Conservation (phyloP, 1,140 invertebrate species). For the Orussus abietinus region DNA sequence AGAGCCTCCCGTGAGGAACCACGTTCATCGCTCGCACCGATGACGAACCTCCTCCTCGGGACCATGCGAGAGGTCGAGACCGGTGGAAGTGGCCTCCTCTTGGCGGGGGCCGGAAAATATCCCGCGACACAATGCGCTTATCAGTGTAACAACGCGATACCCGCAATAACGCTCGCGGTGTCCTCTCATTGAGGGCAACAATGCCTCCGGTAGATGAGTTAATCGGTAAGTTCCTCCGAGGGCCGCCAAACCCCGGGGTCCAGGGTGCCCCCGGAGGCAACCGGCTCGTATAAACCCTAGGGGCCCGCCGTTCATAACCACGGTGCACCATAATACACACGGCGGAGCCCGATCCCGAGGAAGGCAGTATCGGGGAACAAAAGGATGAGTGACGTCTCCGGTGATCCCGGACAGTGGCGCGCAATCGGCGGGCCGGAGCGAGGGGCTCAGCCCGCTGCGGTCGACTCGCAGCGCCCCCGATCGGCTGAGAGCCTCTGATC, state of each 20-base stretch:
- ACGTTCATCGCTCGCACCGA: no score
- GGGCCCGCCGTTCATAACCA: neutral
- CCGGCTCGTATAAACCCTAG: conserved; percentile 1
- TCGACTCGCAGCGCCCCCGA: conserved; percentile 1
- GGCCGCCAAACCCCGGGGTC: conserved; percentile 8
- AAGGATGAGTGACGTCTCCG: conserved; percentile 44
- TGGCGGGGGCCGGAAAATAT: conserved; percentile 26
- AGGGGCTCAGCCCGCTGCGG: conserved; percentile 8
- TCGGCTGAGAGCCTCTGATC: conserved; percentile 44
- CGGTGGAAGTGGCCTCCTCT: neutral
- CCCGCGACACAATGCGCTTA: conserved; percentile 28
- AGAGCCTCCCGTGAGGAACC: no score
- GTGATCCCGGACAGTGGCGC: conserved; percentile 37
- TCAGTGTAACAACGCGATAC: conserved; percentile 37
- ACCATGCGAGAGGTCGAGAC: no score
- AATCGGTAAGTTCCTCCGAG: conserved; percentile 53
- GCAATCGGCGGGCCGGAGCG: conserved; percentile 17
- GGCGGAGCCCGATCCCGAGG: conserved; percentile 2
- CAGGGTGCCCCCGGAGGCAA: neutral
- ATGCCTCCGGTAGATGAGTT: conserved; percentile 52
- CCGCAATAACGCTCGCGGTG: conserved; percentile 37
- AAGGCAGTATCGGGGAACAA: conserved; percentile 41
- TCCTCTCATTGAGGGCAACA: conserved; percentile 51
- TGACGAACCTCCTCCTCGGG: no score
- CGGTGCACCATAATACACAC: neutral